A percentile compares a stretch with the other conserved stretches of the same genome.
Conservation (phyloP, 1,140 invertebrate species). For the Caenorhabditis latens region DNA sequence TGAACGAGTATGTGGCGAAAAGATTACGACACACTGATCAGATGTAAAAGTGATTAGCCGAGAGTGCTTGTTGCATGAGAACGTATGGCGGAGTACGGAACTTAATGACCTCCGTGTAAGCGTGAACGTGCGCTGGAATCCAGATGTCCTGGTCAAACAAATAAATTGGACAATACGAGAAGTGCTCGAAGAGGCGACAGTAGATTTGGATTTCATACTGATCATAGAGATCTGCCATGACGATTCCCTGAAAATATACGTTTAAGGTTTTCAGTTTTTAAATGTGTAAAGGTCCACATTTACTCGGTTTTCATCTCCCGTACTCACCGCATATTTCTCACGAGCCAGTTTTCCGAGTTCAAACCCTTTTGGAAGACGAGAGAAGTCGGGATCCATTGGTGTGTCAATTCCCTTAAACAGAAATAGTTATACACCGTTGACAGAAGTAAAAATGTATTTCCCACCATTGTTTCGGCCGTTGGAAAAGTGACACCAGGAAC, state of each 20-base stretch:
- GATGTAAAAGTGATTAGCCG: no score
- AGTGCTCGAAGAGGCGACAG: conserved; percentile 40
- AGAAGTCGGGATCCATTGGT: conserved; percentile 4
- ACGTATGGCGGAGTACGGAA: conserved; percentile 3
- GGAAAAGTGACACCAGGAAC: not conserved
- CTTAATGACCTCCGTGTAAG: not conserved
- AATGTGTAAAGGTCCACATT: no score
- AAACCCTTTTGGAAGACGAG: conserved; percentile 21
- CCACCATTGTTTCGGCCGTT: conserved; percentile 7
- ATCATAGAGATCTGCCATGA: conserved; percentile 14
- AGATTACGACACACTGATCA: no score
- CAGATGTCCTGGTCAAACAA: not conserved
- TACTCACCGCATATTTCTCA: conserved; percentile 31
- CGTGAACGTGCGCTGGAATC: not conserved
- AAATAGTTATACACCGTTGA: not conserved
- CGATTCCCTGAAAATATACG: not conserved
- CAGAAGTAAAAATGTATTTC: not conserved
- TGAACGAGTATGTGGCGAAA: no score
- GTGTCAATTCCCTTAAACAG: conserved; percentile 11
- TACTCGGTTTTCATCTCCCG: no score
- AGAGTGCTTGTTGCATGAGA: no score
- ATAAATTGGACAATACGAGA: conserved; percentile 6
- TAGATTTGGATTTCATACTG: conserved; percentile 30
- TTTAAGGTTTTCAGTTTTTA: no score
- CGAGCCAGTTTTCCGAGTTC: conserved; percentile 27